Conservation (phyloP, 2,113 vertebrate genomes). For the Calyptomena viridis region DNA sequence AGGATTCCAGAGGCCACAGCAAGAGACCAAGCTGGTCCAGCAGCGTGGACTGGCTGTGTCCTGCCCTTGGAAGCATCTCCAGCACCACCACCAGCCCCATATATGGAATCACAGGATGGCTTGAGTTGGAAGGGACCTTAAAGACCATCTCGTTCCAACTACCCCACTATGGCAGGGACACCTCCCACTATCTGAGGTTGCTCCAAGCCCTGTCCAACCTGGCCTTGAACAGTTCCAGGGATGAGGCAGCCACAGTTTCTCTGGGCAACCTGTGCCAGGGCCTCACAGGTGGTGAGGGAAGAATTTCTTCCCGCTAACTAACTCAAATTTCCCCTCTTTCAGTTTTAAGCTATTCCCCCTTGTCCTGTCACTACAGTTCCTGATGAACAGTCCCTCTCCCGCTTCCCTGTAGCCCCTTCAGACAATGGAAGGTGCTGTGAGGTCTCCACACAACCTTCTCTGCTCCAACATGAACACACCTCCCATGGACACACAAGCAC, state of each 20-base stretch:
- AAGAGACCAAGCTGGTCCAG: neutral
- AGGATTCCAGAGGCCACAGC: neutral
- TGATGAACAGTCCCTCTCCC: neutral
- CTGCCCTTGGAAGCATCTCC: neutral
- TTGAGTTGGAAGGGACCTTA: neutral
- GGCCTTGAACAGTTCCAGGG: neutral
- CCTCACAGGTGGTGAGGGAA: too few relatives aligned
- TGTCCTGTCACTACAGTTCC: neutral
- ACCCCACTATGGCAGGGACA: neutral
- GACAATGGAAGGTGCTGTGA: neutral
- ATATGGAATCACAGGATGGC: rapidly evolving
- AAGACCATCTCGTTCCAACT: rapidly evolving
- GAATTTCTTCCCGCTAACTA: neutral
- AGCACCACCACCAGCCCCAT: neutral
- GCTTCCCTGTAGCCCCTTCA: neutral
- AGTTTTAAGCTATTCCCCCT: neutral
- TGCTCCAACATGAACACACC: neutral
- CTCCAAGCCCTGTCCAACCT: neutral
- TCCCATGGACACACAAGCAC: neutral
- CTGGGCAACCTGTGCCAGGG: neutral
- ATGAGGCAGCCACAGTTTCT: neutral
- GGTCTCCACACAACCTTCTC: neutral
- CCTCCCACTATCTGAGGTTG: too few relatives aligned
- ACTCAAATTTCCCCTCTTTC: neutral
- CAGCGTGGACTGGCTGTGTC: neutral